A percentile compares a stretch with the other conserved stretches of the same genome.
Conservation (phyloP, 2,113 vertebrate genomes). For the Archocentrus centrarchus region DNA sequence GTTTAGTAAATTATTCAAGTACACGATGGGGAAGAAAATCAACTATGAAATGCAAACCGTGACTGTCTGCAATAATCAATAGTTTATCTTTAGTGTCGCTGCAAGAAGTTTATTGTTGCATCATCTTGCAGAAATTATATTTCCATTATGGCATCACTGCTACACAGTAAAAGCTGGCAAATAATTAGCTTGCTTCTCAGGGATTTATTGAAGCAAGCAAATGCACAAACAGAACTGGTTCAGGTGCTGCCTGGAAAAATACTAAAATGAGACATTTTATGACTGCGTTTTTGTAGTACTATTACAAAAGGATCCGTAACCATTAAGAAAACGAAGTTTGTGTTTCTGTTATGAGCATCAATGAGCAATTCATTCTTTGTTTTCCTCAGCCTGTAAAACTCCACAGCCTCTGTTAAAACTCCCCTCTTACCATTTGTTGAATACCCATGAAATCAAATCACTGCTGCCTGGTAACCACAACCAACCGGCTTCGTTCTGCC, state of each 20-base stretch:
- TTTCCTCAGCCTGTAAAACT: background rate
- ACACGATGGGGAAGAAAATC: background rate
- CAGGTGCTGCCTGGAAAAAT: slow-evolving; percentile 7
- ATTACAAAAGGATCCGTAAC: background rate
- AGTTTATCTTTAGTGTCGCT: slow-evolving; percentile 11
- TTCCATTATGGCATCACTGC: background rate
- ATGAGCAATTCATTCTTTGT: background rate
- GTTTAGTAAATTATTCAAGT: background rate
- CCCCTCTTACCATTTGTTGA: slow-evolving; percentile 33
- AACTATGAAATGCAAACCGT: background rate
- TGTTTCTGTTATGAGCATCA: background rate
- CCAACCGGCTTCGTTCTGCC: slow-evolving; percentile 40
- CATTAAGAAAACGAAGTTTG: background rate
- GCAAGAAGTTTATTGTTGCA: background rate
- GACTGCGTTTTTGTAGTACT: background rate
- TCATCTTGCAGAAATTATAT: slow-evolving; percentile 12
- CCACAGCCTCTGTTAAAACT: background rate
- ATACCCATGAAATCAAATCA: slow-evolving; percentile 39
- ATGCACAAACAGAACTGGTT: slow-evolving; percentile 10
- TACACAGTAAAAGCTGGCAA: background rate
- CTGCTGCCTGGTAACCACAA: slow-evolving; percentile 43
- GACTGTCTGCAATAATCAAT: slow-evolving; percentile 17
- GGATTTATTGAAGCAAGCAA: slow-evolving; percentile 15
- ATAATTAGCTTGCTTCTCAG: slow-evolving; percentile 30
- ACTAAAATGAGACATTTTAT: slow-evolving; percentile 1